phyloP scores from a whole-genome alignment of 1,140 invertebrate species.

The Lordiphosa mommai region DNA sequence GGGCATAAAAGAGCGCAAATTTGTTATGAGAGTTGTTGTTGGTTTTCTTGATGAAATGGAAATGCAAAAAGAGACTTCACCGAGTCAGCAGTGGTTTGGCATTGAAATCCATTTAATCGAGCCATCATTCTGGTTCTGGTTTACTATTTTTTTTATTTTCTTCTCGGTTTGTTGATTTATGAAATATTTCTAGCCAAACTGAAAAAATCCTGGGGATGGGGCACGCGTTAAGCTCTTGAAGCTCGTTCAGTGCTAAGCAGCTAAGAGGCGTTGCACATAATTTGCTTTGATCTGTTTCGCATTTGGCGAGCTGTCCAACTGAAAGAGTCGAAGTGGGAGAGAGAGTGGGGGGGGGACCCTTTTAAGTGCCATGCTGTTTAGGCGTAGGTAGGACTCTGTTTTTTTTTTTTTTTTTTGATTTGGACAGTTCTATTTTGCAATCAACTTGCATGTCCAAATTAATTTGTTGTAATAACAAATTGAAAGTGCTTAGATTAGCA shows the following conservation, averaged over 20 bases:
- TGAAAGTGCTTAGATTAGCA: conserved; percentile 38
- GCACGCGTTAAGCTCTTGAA: conserved; percentile 20
- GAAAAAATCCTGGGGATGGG: too few relatives aligned
- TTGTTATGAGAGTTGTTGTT: conserved; percentile 59
- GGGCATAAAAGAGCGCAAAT: conserved; percentile 76
- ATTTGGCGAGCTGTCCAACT: conserved; percentile 68
- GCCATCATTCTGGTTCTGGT: conserved; percentile 49
- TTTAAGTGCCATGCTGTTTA: conserved; percentile 39
- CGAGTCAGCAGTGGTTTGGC: conserved; percentile 27
- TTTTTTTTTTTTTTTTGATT: conserved; percentile 47
- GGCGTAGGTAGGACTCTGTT: conserved; percentile 45
- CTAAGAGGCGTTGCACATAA: conserved; percentile 75
- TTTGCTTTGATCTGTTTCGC: conserved; percentile 77
- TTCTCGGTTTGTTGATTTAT: conserved; percentile 65
- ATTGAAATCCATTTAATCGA: conserved; percentile 77
- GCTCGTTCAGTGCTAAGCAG: conserved; percentile 59
- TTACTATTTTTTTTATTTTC: too few relatives aligned
- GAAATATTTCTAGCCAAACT: conserved; percentile 66
- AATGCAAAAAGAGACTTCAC: conserved; percentile 47
- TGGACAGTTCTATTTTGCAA: conserved; percentile 62
- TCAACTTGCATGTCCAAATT: conserved; percentile 68
- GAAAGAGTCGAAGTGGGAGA: conserved; percentile 3
- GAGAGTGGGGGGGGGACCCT: neutral
- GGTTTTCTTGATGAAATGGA: conserved; percentile 64
- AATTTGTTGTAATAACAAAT: conserved; percentile 75